These are phyloP conservation scores for Hypanus sabinus DNA, from an alignment of 2,113 vertebrate genomes.

Conservation along the genomic window DNA sequence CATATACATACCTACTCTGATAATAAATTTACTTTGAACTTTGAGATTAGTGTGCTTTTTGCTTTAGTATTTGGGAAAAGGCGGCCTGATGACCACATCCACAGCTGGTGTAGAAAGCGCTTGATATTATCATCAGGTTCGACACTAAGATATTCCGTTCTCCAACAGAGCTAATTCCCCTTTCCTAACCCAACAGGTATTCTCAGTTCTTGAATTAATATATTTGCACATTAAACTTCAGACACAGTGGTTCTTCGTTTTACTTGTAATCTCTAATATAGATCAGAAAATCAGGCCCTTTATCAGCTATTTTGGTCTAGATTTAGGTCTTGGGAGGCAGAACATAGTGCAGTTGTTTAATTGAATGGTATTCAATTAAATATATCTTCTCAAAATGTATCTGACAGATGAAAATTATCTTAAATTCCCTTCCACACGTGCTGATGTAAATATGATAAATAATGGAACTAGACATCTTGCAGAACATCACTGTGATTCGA, in stretches of 20 bases:
- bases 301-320: conserved; percentile 15
- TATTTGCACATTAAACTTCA: conserved; percentile 21
- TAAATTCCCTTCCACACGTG: neutral
- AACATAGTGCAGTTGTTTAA: neutral
- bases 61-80: neutral
- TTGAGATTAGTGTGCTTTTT: too few species aligned
- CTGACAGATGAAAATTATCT: neutral
- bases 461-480: neutral
- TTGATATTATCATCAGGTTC: conserved; percentile 5
- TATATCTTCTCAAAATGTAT: neutral
- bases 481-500: neutral
- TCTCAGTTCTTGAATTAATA: conserved; percentile 12
- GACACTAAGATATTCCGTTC: neutral
- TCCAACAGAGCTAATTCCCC: neutral
- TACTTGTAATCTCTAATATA: conserved; percentile 25
- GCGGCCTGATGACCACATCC: neutral
- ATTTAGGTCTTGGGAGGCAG: neutral
- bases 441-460: neutral
- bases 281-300: conserved; percentile 22
- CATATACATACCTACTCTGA: too few species aligned
- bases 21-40: too few species aligned
- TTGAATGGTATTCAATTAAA: conserved; percentile 30
- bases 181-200: neutral
- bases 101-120: neutral
- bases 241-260: neutral